Conservation (phyloP, 2,888 invertebrate genomes). For the Pollenia amentaria region DNA sequence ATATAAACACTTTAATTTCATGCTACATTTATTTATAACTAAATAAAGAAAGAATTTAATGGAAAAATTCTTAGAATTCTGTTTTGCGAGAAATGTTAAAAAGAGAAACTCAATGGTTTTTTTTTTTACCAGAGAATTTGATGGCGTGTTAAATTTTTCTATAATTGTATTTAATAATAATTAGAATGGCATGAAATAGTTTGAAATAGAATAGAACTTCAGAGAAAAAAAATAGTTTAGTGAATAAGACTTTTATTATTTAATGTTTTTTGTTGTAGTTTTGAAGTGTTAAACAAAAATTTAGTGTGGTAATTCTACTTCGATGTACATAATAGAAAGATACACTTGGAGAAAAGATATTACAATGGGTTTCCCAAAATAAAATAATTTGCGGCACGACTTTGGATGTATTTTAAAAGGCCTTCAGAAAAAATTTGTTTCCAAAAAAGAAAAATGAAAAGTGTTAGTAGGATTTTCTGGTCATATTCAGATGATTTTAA, state of each 20-base stretch:
- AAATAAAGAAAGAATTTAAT: conserved; percentile 56
- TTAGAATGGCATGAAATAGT: conserved; percentile 39
- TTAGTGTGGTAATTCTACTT: conserved; percentile 36
- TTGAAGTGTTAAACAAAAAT: conserved; percentile 12
- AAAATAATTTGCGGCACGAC: no score
- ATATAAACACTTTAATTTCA: conserved; percentile 78
- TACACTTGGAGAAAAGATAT: conserved; percentile 32
- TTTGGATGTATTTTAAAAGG: no score
- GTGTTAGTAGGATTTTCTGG: no score
- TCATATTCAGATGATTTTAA: no score
- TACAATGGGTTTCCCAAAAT: neutral
- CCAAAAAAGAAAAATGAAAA: no score
- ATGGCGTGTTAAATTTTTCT: conserved; percentile 67
- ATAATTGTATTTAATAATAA: conserved; percentile 59
- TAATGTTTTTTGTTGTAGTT: conserved; percentile 11
- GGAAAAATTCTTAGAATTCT: conserved; percentile 64
- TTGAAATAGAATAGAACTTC: neutral
- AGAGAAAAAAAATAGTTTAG: conserved; percentile 29
- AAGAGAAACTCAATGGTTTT: neutral
- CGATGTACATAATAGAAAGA: neutral
- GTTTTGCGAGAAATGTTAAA: conserved; percentile 8
- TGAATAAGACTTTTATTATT: conserved; percentile 37
- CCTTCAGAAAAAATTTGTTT: no score
- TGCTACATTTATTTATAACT: conserved; percentile 78
- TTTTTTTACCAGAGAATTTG: conserved; percentile 56